Evolutionary conservation across 2,797 vertebrate species (phyloP).

Genomic region (Columba guinea): DNA sequence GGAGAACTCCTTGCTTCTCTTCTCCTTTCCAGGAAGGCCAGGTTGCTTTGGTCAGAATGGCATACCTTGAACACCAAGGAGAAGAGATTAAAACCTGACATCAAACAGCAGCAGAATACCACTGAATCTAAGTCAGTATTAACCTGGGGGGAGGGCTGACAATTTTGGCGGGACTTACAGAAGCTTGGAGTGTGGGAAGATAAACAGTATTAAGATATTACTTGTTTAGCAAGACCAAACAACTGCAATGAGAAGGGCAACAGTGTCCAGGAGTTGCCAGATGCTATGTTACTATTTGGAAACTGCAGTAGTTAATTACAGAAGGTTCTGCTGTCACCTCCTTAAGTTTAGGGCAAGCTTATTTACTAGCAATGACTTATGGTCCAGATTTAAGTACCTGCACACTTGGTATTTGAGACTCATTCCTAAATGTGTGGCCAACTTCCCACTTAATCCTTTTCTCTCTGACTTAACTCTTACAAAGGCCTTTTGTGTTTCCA

Average conservation of each 20-base stretch:
- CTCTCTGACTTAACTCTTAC: background rate
- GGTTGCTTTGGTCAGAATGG: slow-evolving; percentile 95
- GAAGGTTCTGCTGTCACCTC: background rate
- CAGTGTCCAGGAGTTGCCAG: background rate
- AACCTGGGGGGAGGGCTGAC: background rate
- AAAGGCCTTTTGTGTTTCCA: background rate
- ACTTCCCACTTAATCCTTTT: background rate
- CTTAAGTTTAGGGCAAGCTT: background rate
- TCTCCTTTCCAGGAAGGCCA: slow-evolving; percentile 97
- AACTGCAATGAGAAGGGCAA: background rate
- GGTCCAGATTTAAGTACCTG: background rate
- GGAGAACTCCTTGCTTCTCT: slow-evolving; percentile 93
- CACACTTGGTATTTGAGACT: background rate
- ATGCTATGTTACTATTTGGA: background rate
- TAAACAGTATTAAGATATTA: background rate
- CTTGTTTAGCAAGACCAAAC: background rate
- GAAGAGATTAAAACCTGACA: background rate
- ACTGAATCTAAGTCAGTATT: background rate
- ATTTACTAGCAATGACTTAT: background rate
- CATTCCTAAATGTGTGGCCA: background rate
- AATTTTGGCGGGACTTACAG: background rate
- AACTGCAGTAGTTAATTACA: background rate
- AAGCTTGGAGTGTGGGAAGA: background rate
- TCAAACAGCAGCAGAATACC: background rate
- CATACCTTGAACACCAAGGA: slow-evolving; percentile 81